Conservation (phyloP, 2,113 vertebrate species). For the Tetraodon nigroviridis region DNA sequence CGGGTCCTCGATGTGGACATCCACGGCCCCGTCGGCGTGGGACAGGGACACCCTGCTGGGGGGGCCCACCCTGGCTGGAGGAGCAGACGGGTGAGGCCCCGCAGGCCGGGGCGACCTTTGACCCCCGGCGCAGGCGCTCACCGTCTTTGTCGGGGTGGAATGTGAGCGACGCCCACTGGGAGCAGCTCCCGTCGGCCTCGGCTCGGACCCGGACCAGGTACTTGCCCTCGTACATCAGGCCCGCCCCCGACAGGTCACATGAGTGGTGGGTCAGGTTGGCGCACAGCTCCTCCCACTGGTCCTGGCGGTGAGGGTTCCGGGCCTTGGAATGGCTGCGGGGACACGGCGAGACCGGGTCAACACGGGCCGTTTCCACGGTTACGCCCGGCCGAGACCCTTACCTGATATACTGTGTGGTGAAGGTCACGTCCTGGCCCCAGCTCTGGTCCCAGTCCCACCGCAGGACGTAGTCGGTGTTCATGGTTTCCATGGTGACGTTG, state of each 20-base stretch:
- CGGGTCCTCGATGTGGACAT: constrained; percentile 55
- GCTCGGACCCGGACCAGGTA: constrained; percentile 50
- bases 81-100: background rate
- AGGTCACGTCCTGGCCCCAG: constrained; percentile 24
- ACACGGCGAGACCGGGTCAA: too few species aligned
- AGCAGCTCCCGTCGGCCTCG: constrained; percentile 1
- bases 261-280: background rate
- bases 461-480: constrained; percentile 64
- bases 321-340: too few species aligned
- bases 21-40: constrained; percentile 29
- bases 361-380: too few species aligned
- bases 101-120: too few species aligned
- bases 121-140: constrained; percentile 27
- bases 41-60: constrained; percentile 45
- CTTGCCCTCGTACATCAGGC: constrained; percentile 45
- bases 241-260: constrained; percentile 47
- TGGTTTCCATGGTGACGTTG: constrained; percentile 32
- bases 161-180: constrained; percentile 30
- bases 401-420: constrained; percentile 58
- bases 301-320: background rate
- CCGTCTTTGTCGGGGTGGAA: constrained; percentile 68
- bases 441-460: constrained; percentile 51
- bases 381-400: constrained; percentile 32
- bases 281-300: constrained; percentile 18
- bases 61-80: constrained; percentile 62